Evolutionary conservation across 2,888 invertebrate genomes (phyloP).

Genomic region (Phalangium opilio): DNA sequence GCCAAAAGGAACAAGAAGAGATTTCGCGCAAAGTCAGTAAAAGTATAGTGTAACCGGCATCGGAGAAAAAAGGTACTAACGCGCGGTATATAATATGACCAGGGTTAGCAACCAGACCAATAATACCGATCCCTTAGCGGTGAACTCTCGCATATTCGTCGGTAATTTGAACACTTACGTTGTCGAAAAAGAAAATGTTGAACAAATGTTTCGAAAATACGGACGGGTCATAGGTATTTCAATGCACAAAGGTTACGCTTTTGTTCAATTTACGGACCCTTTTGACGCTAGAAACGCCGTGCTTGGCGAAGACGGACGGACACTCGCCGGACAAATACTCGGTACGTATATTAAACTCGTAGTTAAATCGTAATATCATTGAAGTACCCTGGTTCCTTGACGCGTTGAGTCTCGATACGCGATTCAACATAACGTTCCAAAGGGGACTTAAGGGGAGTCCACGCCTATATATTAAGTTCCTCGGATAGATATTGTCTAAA

Average conservation of each 20-base stretch:
- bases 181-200: constrained; percentile 59
- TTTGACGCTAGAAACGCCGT: constrained; percentile 58
- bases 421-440: too few relatives aligned
- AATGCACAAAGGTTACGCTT: constrained; percentile 67
- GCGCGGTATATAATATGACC: constrained; percentile 35
- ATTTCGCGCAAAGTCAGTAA: too few relatives aligned
- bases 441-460: too few relatives aligned
- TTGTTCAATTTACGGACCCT: constrained; percentile 59
- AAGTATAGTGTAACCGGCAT: too few relatives aligned
- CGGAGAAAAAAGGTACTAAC: too few relatives aligned
- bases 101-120: constrained; percentile 59
- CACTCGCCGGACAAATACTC: constrained; percentile 55
- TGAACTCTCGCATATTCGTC: constrained; percentile 59
- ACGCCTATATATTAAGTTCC: too few relatives aligned
- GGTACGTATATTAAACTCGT: too few relatives aligned
- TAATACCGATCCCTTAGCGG: constrained; percentile 58
- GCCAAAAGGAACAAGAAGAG: too few relatives aligned
- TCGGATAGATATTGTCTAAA: too few relatives aligned
- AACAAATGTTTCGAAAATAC: constrained; percentile 56
- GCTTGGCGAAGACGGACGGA: constrained; percentile 53
- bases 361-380: too few relatives aligned
- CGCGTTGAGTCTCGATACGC: too few relatives aligned
- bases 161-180: constrained; percentile 64
- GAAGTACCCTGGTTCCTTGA: too few relatives aligned
- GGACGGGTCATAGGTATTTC: constrained; percentile 56